Evolutionary conservation across 2,797 vertebrate genomes (phyloP).

Genomic region (Gymnopithys bicolor): DNA sequence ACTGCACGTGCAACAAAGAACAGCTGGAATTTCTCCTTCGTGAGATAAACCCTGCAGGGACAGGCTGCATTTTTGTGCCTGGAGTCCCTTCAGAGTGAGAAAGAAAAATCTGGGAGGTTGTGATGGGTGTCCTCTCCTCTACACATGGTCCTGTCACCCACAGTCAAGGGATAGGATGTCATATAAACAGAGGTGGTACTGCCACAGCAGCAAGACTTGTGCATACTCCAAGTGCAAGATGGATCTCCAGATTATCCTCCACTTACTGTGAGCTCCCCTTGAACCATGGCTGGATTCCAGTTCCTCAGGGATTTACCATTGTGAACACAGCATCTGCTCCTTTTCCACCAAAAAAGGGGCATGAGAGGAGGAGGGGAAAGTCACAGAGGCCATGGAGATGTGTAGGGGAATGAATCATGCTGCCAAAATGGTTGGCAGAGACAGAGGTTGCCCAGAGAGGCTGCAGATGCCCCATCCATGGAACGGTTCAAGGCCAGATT

Average conservation of each 20-base stretch:
- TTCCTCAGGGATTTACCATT: too few relatives aligned
- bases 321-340: too few relatives aligned
- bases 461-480: neutral
- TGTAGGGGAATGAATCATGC: too few relatives aligned
- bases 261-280: too few relatives aligned
- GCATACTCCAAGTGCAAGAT: too few relatives aligned
- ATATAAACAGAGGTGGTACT: neutral
- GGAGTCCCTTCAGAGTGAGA: neutral
- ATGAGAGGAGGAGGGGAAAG: too few relatives aligned
- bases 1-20: neutral
- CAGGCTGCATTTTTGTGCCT: neutral
- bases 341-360: too few relatives aligned
- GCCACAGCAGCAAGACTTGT: neutral
- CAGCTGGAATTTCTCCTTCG: neutral
- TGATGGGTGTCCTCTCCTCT: neutral
- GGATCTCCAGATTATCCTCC: too few relatives aligned
- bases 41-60: neutral
- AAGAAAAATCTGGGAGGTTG: neutral
- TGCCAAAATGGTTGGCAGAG: neutral
- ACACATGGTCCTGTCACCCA: accelerated
- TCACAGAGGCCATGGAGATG: too few relatives aligned
- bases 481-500: neutral
- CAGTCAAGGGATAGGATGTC: neutral
- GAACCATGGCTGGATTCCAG: too few relatives aligned
- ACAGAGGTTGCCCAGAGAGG: neutral